Base-by-base conservation (phyloP, 2,888 invertebrate species). In the Serrognathus titanus region DNA sequence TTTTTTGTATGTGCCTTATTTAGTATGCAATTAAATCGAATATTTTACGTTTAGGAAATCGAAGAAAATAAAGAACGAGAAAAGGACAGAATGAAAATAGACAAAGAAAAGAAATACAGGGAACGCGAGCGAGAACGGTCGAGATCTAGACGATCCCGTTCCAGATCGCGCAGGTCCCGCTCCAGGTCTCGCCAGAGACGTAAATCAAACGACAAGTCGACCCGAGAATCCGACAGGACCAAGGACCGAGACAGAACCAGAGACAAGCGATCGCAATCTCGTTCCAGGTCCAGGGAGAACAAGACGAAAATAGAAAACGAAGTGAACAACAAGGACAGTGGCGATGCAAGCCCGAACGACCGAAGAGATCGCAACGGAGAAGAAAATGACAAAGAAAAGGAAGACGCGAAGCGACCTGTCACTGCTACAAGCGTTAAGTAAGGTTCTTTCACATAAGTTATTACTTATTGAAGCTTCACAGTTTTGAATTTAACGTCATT, bases 81-180 rank as follows among this genome's bases (percentile, higher is more conserved):
- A 46, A 77, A 78, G 53, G 79, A 75, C 39, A 68, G 71, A 73
- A 80, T 72, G 58, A 69, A 72, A 73, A 78, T 73, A 10, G 71
- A 76, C 40, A 74, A 74, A 75, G 79, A 70, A 74, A 80, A 66
- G 78, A 82, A 72, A 69, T 74, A 80, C 75, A 71, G 78, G 78
- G 66, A 80, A 79, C 66, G 74, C 68, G 73, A 75, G 77, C 74
- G 77, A 48, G 66, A 68, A 35, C 62, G 73, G 49, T 74, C 71
- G 16, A 65, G 70, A 45, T 72, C 72, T 12, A 61, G 71, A 48
- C 69, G 74, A 51, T 61, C 64, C 38, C 62, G 71, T 56, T 70
- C 70, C 13, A 59, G 70, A 52, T 69, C 68, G 4, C 51, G 58
- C 11, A 51, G 72, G 52, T 73, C 75, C 8, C 62, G 76, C 49